Conservation (phyloP, 2,113 vertebrate species). For the human (Homo sapiens) region DNA sequence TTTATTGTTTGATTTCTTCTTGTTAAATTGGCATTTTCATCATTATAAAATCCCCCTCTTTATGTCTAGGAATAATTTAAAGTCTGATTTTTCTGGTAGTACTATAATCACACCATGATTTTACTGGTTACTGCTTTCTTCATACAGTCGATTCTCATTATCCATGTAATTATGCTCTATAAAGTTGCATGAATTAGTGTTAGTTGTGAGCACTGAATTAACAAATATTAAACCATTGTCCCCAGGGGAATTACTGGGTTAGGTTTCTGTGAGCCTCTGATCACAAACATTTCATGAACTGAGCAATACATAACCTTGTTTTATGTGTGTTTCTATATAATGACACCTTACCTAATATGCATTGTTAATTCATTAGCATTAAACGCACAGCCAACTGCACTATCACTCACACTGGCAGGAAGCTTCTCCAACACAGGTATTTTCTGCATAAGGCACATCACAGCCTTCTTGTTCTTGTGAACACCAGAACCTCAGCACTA, state of each 20-base stretch:
- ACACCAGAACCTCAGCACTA: neutral
- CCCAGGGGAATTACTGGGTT: neutral
- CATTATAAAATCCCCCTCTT: neutral
- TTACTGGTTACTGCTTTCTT: neutral
- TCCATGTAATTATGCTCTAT: neutral
- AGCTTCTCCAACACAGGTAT: neutral
- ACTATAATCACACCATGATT: neutral
- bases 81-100: neutral
- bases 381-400: neutral
- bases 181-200: neutral
- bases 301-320: neutral
- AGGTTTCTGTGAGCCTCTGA: neutral
- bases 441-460: neutral
- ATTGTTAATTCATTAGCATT: neutral
- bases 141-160: neutral
- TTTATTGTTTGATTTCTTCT: neutral
- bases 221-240: neutral
- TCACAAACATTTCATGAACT: neutral
- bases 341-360: neutral
- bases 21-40: neutral
- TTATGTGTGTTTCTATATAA: neutral
- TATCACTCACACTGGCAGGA: neutral
- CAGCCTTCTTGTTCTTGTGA: neutral
- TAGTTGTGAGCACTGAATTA: neutral
- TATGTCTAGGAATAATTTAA: neutral